Conservation (phyloP, 2,797 vertebrate genomes). For the Micromesistius poutassou region DNA sequence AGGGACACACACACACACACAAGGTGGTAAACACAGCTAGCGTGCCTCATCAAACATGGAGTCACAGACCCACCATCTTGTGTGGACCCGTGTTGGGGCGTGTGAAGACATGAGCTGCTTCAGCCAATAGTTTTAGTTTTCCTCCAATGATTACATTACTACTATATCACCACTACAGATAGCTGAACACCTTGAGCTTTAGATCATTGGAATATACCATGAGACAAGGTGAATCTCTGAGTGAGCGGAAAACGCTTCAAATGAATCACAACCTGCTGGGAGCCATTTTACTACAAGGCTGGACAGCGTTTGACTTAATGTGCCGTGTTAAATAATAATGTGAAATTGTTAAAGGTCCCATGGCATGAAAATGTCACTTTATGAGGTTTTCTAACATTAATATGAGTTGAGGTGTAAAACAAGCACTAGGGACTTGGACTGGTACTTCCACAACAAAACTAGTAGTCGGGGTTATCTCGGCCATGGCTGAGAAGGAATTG, state of each 20-base stretch:
- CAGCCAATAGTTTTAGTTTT: constrained; percentile 6
- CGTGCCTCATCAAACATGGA: not conserved
- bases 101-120: constrained; percentile 20
- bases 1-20: constrained; percentile 44
- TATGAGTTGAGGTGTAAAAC: no score
- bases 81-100: not conserved
- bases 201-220: constrained; percentile 24
- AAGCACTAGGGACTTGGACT: no score
- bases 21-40: not conserved
- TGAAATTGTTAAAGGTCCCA: no score
- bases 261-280: constrained; percentile 21
- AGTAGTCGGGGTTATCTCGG: no score
- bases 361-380: no score
- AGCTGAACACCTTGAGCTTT: constrained; percentile 35
- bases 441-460: no score
- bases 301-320: not conserved
- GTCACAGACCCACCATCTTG: not conserved
- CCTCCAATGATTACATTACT: constrained; percentile 23
- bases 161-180: constrained; percentile 29
- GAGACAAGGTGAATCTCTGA: not conserved
- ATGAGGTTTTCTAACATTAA: no score
- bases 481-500: no score
- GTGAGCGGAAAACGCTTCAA: constrained; percentile 21
- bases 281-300: not conserved
- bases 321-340: not conserved